phyloP scores from a whole-genome alignment of 2,888 invertebrate genomes.

The Linnaemya tessellans region DNA sequence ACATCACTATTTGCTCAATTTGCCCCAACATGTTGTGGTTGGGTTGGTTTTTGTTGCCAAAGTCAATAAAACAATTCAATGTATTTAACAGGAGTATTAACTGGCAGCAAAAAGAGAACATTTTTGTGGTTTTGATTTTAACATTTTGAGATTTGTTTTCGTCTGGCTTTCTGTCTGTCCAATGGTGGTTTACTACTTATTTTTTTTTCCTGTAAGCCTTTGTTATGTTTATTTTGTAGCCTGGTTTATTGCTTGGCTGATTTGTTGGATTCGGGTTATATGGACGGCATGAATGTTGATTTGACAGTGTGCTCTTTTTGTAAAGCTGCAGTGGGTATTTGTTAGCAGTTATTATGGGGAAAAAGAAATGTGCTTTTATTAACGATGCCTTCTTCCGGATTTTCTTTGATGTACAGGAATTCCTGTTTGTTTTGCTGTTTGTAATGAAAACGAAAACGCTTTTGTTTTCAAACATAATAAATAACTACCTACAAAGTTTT shows the following conservation, averaged over 20 bases:
- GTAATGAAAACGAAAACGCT: background rate
- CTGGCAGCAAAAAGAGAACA: constrained; percentile 5
- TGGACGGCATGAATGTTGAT: constrained; percentile 54
- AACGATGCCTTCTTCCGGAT: constrained; percentile 49
- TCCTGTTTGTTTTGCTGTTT: constrained; percentile 37
- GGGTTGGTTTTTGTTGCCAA: constrained; percentile 38
- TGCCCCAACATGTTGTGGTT: constrained; percentile 4
- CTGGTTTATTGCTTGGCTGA: constrained; percentile 47
- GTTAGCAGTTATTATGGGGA: constrained; percentile 22
- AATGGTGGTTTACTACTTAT: background rate
- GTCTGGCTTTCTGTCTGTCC: constrained; percentile 24
- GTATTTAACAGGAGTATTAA: constrained; percentile 52
- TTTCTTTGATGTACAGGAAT: constrained; percentile 47
- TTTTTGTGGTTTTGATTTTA: constrained; percentile 70
- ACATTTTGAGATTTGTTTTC: constrained; percentile 62
- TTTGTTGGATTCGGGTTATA: constrained; percentile 42
- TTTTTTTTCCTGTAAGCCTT: constrained; percentile 7
- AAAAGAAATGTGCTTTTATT: constrained; percentile 11
- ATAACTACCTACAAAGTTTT: constrained; percentile 20
- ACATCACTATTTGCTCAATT: constrained; percentile 4
- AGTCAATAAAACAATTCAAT: constrained; percentile 63
- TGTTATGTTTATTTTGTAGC: constrained; percentile 32
- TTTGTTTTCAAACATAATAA: constrained; percentile 24
- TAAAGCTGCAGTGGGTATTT: background rate
- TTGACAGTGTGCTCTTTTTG: constrained; percentile 43